Evolutionary conservation across 2,797 vertebrate species (phyloP).

Genomic region (Xenops minutus): DNA sequence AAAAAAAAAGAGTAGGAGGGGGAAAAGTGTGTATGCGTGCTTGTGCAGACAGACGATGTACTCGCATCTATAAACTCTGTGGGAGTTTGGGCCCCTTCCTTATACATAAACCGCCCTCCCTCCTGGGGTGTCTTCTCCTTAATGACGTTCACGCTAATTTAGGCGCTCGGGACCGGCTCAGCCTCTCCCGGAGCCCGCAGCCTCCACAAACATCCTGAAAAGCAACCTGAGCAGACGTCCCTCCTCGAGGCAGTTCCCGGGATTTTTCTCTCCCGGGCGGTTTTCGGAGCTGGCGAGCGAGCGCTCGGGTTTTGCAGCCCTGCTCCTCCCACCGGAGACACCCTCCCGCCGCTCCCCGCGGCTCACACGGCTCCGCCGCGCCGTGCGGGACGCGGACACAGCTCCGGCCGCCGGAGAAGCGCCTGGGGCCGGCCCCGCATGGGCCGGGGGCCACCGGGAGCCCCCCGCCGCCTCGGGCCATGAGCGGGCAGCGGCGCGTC

Average conservation of each 20-base stretch:
- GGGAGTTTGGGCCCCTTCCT: constrained; percentile 4
- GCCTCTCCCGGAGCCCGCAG: constrained; percentile 44
- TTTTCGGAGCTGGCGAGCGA: constrained; percentile 5
- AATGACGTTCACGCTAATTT: constrained; percentile 38
- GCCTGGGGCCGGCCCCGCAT: neutral
- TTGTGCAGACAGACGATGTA: neutral
- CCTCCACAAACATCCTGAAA: constrained; percentile 64
- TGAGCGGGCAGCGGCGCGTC: constrained; percentile 11
- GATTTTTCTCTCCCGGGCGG: constrained; percentile 50
- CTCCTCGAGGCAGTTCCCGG: constrained; percentile 49
- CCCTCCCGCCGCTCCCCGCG: constrained; percentile 13
- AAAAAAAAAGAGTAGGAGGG: neutral
- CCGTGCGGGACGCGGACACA: constrained; percentile 23
- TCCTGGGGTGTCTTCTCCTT: constrained; percentile 27
- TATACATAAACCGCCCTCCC: neutral
- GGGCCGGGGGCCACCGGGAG: neutral
- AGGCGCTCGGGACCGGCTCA: constrained; percentile 45
- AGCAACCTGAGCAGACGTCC: constrained; percentile 66
- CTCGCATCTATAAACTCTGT: neutral
- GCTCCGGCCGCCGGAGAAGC: neutral
- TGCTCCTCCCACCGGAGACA: constrained; percentile 72
- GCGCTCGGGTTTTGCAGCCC: constrained; percentile 50
- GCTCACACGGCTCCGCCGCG: constrained; percentile 43
- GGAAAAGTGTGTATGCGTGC: accelerated
- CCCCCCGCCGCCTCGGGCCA: neutral